Percentiles rank a stretch among this genome's conserved stretches.
phyloP scores from a whole-genome alignment of 1,140 invertebrate species.

The Meloidogyne chitwoodi region DNA sequence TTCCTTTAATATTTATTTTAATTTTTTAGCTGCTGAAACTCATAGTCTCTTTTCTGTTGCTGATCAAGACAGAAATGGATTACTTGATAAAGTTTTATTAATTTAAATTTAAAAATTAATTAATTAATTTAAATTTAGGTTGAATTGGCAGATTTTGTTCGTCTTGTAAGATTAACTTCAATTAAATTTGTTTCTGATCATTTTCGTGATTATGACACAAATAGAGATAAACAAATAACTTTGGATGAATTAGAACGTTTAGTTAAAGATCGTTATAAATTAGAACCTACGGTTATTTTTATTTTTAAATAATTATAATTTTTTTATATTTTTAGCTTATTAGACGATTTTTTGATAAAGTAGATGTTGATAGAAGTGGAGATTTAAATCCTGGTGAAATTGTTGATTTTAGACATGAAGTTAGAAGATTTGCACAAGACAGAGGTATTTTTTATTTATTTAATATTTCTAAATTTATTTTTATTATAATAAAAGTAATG shows the following conservation, averaged over 20 bases:
- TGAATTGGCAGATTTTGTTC: constrained; percentile 56
- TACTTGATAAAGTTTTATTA: constrained; percentile 37
- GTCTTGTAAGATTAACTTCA: constrained; percentile 51
- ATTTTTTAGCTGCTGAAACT: constrained; percentile 41
- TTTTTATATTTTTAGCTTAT: constrained; percentile 28
- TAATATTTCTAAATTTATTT: not conserved
- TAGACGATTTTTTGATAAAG: constrained; percentile 47
- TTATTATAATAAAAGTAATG: not conserved
- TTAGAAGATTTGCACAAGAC: constrained; percentile 50
- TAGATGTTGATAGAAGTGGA: constrained; percentile 49
- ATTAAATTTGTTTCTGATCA: constrained; percentile 60
- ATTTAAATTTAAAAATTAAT: constrained; percentile 21
- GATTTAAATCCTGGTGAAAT: constrained; percentile 56
- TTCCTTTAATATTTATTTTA: not conserved
- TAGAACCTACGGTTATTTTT: constrained; percentile 27
- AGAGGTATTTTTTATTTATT: not conserved
- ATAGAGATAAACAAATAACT: constrained; percentile 51
- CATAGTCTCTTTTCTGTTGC: constrained; percentile 53
- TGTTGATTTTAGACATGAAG: constrained; percentile 57
- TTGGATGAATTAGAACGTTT: constrained; percentile 51
- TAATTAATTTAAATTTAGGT: constrained; percentile 34
- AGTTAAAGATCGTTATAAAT: constrained; percentile 53
- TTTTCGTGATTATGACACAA: constrained; percentile 50
- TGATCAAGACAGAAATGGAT: constrained; percentile 45
- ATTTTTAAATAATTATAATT: not conserved